Evolutionary conservation across 2,888 invertebrate genomes (phyloP).

Genomic region (Plebejus anna): DNA sequence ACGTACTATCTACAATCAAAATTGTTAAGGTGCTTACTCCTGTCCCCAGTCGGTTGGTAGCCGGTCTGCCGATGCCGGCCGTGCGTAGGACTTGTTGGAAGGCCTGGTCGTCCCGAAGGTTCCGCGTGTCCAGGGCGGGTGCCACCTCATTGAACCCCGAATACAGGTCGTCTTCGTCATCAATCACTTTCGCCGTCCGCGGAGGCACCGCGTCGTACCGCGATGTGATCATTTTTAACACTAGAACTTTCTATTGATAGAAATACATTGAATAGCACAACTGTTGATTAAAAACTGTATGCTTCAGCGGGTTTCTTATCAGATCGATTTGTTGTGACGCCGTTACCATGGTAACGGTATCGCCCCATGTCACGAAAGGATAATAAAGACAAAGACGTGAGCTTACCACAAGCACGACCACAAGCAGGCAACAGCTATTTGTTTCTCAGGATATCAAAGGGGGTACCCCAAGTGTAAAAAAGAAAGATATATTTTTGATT

Average conservation of each 20-base stretch:
- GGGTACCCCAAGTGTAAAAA: too few species aligned
- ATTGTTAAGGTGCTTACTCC: constrained; percentile 49
- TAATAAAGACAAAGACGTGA: too few species aligned
- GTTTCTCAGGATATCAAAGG: too few species aligned
- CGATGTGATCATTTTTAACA: constrained; percentile 58
- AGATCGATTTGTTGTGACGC: constrained; percentile 67
- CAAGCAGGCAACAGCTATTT: too few species aligned
- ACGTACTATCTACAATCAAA: not conserved
- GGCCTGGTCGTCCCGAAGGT: constrained; percentile 84
- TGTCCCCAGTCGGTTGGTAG: constrained; percentile 77
- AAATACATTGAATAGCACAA: not conserved
- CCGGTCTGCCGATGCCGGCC: constrained; percentile 85
- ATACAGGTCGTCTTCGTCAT: constrained; percentile 83
- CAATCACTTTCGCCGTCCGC: constrained; percentile 62
- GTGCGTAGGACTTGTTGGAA: constrained; percentile 89
- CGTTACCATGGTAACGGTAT: constrained; percentile 56
- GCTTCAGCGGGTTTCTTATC: not conserved
- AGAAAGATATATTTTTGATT: too few species aligned
- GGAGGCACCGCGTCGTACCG: constrained; percentile 53
- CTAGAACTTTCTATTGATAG: not conserved
- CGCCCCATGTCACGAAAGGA: not conserved
- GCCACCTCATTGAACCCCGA: constrained; percentile 84
- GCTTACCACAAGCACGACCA: too few species aligned
- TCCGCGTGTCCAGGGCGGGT: constrained; percentile 82
- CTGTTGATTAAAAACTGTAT: constrained; percentile 26